phyloP scores from a whole-genome alignment of 2,113 vertebrate genomes.

The Fregata magnificens region DNA sequence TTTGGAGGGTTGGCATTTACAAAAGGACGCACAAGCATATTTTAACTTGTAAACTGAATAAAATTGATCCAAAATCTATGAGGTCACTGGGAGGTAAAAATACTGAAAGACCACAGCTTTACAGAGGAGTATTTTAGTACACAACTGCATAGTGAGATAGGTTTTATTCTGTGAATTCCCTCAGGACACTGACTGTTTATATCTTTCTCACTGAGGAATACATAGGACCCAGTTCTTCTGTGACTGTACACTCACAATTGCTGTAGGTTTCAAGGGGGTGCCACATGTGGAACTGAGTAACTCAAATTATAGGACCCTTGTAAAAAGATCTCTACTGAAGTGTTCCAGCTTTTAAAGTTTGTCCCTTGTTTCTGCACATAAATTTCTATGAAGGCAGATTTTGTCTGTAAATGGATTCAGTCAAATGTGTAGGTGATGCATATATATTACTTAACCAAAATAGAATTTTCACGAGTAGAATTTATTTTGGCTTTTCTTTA shows the following conservation, averaged over 20 bases:
- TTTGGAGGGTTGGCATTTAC: not conserved
- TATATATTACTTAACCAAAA: constrained; percentile 38
- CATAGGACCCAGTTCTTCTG: not conserved
- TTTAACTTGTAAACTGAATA: not conserved
- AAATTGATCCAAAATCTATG: not conserved
- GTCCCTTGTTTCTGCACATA: constrained; percentile 19
- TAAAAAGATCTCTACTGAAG: constrained; percentile 19
- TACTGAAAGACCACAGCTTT: not conserved
- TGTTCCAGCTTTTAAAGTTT: constrained; percentile 27
- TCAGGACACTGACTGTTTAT: not conserved
- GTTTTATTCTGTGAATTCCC: not conserved
- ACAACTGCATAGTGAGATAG: not conserved
- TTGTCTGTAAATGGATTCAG: constrained; percentile 17
- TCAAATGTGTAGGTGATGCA: not conserved
- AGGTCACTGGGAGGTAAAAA: not conserved
- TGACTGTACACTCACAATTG: not conserved
- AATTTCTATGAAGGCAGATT: constrained; percentile 17
- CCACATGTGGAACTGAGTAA: constrained; percentile 15
- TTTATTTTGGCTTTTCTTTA: constrained; percentile 41
- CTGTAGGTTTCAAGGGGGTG: not conserved
- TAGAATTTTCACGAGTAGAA: constrained; percentile 39
- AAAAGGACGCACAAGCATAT: not conserved
- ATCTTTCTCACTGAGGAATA: not conserved
- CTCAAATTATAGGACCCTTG: not conserved
- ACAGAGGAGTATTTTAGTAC: not conserved